Conservation (phyloP, 2,113 vertebrate species). For the Speoplatyrhinus poulsoni region DNA sequence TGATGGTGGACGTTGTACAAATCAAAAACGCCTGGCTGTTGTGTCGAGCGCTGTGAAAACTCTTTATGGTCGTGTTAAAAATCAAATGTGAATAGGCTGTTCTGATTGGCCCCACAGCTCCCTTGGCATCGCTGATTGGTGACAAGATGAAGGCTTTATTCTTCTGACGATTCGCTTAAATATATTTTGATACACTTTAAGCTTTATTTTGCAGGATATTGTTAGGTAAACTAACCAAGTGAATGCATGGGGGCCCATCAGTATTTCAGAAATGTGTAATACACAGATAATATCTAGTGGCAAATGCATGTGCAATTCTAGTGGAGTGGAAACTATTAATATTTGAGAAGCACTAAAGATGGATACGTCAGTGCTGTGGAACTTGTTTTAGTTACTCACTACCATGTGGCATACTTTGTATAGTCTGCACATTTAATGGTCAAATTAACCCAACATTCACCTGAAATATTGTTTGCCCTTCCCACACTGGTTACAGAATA, state of each 20-base stretch:
- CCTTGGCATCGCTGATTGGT: not conserved
- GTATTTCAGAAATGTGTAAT: not conserved
- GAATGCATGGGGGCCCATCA: not conserved
- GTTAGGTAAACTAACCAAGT: not conserved
- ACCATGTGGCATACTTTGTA: not conserved
- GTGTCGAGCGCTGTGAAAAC: constrained; percentile 1
- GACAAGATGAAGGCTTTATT: not conserved
- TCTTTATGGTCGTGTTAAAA: not conserved
- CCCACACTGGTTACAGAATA: too few relatives aligned
- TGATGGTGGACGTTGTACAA: constrained; percentile 35
- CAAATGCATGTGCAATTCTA: not conserved
- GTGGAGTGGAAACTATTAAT: not conserved
- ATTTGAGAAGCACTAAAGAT: not conserved
- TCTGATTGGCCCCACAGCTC: not conserved
- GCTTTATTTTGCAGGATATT: not conserved
- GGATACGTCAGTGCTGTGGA: constrained; percentile 1
- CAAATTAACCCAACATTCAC: constrained; percentile 3
- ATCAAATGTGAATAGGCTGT: not conserved
- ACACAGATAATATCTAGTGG: not conserved
- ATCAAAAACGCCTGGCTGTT: constrained; percentile 13
- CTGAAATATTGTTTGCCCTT: not conserved
- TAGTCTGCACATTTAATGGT: not conserved
- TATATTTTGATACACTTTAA: not conserved
- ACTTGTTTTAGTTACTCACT: not conserved
- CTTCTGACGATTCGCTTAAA: not conserved